Conservation (phyloP, 2,113 vertebrate genomes). For the Propithecus coquereli region DNA sequence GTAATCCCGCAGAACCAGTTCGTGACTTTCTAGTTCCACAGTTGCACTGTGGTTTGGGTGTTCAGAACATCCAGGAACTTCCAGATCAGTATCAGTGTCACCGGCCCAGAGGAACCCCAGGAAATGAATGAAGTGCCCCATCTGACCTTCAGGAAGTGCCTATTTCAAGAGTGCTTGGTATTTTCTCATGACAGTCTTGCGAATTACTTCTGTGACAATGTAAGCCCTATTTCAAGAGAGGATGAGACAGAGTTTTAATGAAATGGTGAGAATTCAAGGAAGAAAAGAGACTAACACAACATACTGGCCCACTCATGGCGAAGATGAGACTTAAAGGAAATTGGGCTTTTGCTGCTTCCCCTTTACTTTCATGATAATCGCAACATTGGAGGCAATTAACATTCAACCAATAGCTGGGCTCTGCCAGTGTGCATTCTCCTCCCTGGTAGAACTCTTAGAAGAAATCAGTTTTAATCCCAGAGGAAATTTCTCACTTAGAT, state of each 20-base stretch:
- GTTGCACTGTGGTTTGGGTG: neutral
- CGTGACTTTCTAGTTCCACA: neutral
- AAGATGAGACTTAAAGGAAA: neutral
- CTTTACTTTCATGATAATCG: neutral
- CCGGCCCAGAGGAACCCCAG: neutral
- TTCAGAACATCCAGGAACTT: constrained; percentile 5
- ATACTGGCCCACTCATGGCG: fast-evolving
- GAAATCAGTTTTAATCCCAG: neutral
- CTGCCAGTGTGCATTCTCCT: neutral
- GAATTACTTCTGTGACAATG: neutral
- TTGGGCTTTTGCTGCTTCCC: fast-evolving
- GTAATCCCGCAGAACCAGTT: neutral
- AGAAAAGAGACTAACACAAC: neutral
- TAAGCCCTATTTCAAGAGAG: neutral
- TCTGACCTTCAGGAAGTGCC: neutral
- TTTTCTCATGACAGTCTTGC: neutral
- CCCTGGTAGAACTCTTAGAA: neutral
- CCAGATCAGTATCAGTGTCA: neutral
- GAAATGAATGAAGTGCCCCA: neutral
- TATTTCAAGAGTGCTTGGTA: neutral
- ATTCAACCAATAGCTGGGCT: neutral
- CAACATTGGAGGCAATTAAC: neutral
- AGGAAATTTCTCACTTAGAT: neutral
- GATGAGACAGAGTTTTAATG: neutral
- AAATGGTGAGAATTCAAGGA: neutral